Conservation (phyloP, 2,797 vertebrate species). For the Enteromius argenteus region DNA sequence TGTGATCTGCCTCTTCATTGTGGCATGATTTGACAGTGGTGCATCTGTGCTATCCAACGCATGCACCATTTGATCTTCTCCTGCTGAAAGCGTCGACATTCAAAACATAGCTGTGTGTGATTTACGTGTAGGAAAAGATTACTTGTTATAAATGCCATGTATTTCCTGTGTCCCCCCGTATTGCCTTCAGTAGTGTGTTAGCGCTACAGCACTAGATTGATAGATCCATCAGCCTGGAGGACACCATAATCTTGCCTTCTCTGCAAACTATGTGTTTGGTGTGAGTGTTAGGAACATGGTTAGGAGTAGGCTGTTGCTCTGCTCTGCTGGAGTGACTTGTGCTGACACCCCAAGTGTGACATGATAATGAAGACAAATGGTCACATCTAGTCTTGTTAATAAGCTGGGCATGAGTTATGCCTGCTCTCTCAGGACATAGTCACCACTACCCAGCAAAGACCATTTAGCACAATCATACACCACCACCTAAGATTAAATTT, state of each 20-base stretch:
- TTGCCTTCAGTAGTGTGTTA: constrained; percentile 14
- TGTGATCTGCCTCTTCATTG: neutral
- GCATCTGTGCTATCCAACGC: neutral
- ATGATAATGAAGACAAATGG: constrained; percentile 66
- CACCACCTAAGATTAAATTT: neutral
- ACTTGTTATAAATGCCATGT: neutral
- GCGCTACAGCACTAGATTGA: neutral
- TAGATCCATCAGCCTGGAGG: neutral
- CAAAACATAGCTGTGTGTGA: neutral
- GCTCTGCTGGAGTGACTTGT: constrained; percentile 48
- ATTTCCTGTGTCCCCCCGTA: neutral
- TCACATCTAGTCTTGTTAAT: constrained; percentile 57
- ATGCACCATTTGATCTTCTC: neutral
- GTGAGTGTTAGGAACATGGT: constrained; percentile 25
- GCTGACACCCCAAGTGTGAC: constrained; percentile 49
- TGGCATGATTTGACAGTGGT: neutral
- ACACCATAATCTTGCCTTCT: constrained; percentile 10
- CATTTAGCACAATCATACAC: constrained; percentile 15
- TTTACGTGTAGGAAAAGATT: neutral
- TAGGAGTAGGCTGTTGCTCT: constrained; percentile 38
- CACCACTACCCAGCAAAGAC: constrained; percentile 37
- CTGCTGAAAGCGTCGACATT: neutral
- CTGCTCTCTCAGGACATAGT: constrained; percentile 42
- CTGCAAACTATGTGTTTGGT: constrained; percentile 45
- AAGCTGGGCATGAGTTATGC: constrained; percentile 27